These are phyloP conservation scores for Hirudinaria manillensis DNA, from an alignment of 2,888 invertebrate species.

Conservation along the genomic window DNA sequence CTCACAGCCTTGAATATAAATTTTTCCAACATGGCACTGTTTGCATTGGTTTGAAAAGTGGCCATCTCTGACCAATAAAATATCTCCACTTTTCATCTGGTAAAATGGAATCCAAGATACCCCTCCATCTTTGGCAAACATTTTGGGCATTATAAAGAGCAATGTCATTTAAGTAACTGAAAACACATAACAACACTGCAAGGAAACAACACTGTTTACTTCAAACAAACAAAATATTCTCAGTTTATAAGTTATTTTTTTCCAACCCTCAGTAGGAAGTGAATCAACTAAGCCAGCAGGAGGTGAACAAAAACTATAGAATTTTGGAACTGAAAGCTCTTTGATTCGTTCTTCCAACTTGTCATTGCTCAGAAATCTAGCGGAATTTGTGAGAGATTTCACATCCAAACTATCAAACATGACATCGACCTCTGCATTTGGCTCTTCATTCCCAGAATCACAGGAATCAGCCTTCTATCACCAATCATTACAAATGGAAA, in stretches of 20 bases:
- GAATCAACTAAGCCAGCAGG: slow-evolving; percentile 66
- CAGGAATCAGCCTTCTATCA: slow-evolving; percentile 75
- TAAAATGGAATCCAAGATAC: slow-evolving; percentile 72
- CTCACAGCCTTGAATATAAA: slow-evolving; percentile 62
- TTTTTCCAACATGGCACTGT: slow-evolving; percentile 72
- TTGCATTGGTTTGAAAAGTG: slow-evolving; percentile 72
- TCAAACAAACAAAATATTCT: neutral
- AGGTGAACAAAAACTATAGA: slow-evolving; percentile 58
- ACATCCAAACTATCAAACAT: neutral
- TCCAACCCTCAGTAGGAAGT: slow-evolving; percentile 66
- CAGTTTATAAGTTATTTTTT: neutral
- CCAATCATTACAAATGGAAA: neutral
- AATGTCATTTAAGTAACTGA: slow-evolving; percentile 82
- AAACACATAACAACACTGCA: slow-evolving; percentile 71
- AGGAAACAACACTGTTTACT: neutral
- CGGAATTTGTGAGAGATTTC: neutral
- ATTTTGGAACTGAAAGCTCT: slow-evolving; percentile 59
- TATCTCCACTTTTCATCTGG: slow-evolving; percentile 73
- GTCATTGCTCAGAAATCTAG: slow-evolving; percentile 41
- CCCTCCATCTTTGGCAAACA: slow-evolving; percentile 77
- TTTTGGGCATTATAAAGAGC: slow-evolving; percentile 81
- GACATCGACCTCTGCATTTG: slow-evolving; percentile 50
- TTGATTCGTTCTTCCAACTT: slow-evolving; percentile 63
- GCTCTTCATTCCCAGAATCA: slow-evolving; percentile 91
- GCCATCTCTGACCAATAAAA: slow-evolving; percentile 75